Evolutionary conservation across 2,113 vertebrate species (phyloP).

Genomic region (Eurystomus gularis): DNA sequence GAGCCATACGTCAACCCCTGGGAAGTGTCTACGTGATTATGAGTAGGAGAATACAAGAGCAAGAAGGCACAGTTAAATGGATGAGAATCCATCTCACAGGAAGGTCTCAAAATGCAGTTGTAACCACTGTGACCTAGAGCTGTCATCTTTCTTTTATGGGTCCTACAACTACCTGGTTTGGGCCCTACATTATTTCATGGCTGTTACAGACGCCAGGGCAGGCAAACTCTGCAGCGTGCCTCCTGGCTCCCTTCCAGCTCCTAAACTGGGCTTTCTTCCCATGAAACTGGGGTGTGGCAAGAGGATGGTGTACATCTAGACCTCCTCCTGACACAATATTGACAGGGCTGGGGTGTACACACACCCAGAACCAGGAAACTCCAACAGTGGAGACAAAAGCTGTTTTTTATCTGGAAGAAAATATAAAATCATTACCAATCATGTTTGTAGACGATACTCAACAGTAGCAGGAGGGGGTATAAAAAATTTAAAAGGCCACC

Average conservation of each 20-base stretch:
- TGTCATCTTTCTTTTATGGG: neutral
- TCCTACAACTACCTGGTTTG: neutral
- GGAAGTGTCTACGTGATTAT: accelerated
- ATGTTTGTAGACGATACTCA: neutral
- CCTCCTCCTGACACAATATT: slow-evolving; percentile 25
- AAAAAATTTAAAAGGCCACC: neutral
- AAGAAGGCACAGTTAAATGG: neutral
- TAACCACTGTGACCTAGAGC: neutral
- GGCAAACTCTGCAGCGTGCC: neutral
- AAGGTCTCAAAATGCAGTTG: neutral
- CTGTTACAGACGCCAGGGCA: neutral
- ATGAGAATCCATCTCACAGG: neutral
- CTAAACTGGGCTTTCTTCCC: slow-evolving; percentile 18
- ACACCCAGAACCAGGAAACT: neutral
- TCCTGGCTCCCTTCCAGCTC: slow-evolving; percentile 4
- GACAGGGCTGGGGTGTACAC: neutral
- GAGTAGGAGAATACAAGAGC: neutral
- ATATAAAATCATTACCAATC: neutral
- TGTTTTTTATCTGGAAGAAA: slow-evolving; percentile 17
- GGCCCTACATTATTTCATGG: neutral
- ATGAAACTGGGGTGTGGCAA: slow-evolving; percentile 7
- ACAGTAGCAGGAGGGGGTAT: neutral
- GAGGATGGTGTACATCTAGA: neutral
- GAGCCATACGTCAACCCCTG: neutral
- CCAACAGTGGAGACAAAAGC: neutral